Evolutionary conservation across 2,888 invertebrate genomes (phyloP).

Genomic region (Spilosoma lubricipeda): DNA sequence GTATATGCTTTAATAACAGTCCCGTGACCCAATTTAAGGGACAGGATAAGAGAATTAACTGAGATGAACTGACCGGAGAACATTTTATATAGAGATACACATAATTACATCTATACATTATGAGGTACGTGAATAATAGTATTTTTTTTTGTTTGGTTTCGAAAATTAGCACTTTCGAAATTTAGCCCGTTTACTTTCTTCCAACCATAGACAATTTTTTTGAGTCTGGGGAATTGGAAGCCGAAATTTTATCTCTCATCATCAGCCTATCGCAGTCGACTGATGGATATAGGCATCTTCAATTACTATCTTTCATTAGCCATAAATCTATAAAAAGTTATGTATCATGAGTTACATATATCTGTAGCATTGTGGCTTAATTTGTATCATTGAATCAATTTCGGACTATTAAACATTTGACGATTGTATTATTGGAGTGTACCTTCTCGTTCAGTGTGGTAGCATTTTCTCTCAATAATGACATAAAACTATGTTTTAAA

Average conservation of each 20-base stretch:
- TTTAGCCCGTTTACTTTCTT: too few relatives aligned
- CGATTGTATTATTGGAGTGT: background rate
- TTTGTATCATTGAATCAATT: background rate
- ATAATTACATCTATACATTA: background rate
- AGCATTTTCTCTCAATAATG: background rate
- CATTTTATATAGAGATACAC: background rate
- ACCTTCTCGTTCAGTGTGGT: background rate
- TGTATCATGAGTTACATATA: background rate
- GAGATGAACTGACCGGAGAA: constrained; percentile 35
- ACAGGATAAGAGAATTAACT: constrained; percentile 39
- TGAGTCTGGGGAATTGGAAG: too few relatives aligned
- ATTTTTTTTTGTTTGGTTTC: background rate
- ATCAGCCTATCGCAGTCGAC: too few relatives aligned
- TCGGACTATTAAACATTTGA: background rate
- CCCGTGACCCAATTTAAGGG: constrained; percentile 25
- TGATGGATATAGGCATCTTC: too few relatives aligned
- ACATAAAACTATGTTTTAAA: background rate
- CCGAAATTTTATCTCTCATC: too few relatives aligned
- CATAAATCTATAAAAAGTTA: background rate
- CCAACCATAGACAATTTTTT: too few relatives aligned
- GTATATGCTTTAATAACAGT: constrained; percentile 29
- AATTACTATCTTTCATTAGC: too few relatives aligned
- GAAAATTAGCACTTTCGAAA: background rate
- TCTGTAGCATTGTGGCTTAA: background rate
- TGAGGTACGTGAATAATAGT: background rate